These are phyloP conservation scores for Patagioenas fasciata DNA, from an alignment of 2,113 vertebrate species.

Conservation along the genomic window DNA sequence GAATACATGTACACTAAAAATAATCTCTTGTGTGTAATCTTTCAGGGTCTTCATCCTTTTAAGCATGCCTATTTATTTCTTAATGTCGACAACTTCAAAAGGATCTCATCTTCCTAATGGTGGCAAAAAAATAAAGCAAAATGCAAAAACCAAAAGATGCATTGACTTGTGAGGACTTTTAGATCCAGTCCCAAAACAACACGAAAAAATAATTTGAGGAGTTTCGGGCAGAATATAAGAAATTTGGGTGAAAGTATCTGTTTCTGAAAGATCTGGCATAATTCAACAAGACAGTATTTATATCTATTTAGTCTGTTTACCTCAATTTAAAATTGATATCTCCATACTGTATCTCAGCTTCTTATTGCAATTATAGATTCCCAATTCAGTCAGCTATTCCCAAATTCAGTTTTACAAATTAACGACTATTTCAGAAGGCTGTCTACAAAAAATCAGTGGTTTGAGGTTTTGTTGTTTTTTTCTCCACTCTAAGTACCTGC, in stretches of 20 bases:
- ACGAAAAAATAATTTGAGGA: neutral
- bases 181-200: neutral
- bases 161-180: neutral
- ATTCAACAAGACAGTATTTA: constrained; percentile 23
- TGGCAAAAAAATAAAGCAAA: neutral
- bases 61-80: neutral
- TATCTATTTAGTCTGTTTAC: neutral
- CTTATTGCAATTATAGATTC: neutral
- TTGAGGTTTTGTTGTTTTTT: neutral
- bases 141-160: neutral
- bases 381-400: neutral
- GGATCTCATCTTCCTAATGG: neutral
- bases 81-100: neutral
- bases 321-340: constrained; percentile 7
- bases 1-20: neutral
- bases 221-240: neutral
- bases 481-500: constrained; percentile 74
- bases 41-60: neutral
- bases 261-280: neutral
- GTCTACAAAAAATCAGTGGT: neutral
- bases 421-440: neutral
- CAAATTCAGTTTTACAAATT: neutral
- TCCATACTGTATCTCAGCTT: constrained; percentile 25
- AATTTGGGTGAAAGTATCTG: constrained; percentile 21
- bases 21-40: neutral